These are phyloP conservation scores for Chrysaora quinquecirrha DNA, from an alignment of 30 jellyfish, hydroid and myxozoan species.

Conservation along the genomic window DNA sequence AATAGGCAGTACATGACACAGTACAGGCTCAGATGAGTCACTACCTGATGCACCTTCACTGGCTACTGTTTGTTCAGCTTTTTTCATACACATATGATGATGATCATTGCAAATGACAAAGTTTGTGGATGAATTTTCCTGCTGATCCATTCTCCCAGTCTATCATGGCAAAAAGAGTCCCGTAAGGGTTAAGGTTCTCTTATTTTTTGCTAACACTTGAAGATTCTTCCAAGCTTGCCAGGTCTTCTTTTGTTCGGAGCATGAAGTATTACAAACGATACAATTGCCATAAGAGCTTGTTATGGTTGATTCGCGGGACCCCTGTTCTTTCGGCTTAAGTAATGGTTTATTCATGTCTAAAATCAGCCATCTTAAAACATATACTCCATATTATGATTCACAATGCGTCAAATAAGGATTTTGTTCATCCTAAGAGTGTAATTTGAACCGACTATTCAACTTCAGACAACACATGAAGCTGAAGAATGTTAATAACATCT, in stretches of 20 bases:
- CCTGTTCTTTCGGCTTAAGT: background rate
- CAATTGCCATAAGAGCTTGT: background rate
- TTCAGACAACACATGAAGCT: background rate
- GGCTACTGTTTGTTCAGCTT: background rate
- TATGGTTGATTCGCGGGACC: background rate
- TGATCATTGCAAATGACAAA: background rate
- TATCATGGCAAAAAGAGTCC: background rate
- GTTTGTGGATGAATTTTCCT: background rate
- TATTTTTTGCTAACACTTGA: background rate
- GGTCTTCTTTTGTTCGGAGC: conserved; percentile 1
- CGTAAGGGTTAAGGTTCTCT: background rate
- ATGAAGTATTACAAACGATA: background rate
- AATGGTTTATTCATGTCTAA: background rate
- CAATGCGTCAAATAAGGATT: background rate
- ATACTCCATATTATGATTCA: background rate
- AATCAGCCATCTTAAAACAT: background rate
- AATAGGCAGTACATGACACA: too few species aligned
- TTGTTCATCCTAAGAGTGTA: background rate
- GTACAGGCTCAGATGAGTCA: background rate
- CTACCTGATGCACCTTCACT: background rate
- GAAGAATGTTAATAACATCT: background rate
- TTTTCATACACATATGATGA: background rate
- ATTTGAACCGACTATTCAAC: background rate
- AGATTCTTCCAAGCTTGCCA: background rate
- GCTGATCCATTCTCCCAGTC: background rate